Conservation (phyloP, 2,113 vertebrate genomes). For the Ellobius talpinus region DNA sequence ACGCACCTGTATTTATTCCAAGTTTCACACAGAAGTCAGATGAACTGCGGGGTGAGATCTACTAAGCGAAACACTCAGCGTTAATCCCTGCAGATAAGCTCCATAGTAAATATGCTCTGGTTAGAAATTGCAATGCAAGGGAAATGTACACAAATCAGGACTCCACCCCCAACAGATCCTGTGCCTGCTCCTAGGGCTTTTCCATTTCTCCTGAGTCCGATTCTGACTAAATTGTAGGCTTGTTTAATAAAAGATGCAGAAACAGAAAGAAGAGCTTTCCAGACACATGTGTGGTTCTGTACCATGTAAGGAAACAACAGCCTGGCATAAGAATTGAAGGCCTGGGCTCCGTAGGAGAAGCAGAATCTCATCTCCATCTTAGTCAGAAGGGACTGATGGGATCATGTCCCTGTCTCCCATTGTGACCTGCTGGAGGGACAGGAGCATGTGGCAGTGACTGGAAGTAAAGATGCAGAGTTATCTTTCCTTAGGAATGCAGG, state of each 20-base stretch:
- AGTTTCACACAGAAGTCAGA: background rate
- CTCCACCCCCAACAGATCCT: background rate
- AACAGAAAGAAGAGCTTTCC: background rate
- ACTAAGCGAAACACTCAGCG: background rate
- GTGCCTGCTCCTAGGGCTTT: background rate
- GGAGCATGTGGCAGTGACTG: background rate
- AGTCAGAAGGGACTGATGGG: conserved; percentile 3
- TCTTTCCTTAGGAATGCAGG: background rate
- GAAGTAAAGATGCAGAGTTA: background rate
- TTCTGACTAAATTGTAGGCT: conserved; percentile 5
- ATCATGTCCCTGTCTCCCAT: background rate
- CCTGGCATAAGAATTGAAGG: background rate
- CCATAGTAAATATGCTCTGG: background rate
- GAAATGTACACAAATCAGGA: background rate
- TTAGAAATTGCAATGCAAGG: conserved; percentile 13
- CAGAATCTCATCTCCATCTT: background rate
- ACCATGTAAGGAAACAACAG: background rate
- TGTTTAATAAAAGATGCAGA: conserved; percentile 3
- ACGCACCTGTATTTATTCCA: background rate
- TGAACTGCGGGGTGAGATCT: background rate
- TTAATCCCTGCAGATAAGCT: conserved; percentile 35
- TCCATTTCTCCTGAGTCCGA: background rate
- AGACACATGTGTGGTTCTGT: background rate
- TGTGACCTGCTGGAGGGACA: conserved; percentile 23
- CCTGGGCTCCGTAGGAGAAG: background rate